phyloP scores from a whole-genome alignment of 1,140 invertebrate species.

The Zaprionus ornatus region DNA sequence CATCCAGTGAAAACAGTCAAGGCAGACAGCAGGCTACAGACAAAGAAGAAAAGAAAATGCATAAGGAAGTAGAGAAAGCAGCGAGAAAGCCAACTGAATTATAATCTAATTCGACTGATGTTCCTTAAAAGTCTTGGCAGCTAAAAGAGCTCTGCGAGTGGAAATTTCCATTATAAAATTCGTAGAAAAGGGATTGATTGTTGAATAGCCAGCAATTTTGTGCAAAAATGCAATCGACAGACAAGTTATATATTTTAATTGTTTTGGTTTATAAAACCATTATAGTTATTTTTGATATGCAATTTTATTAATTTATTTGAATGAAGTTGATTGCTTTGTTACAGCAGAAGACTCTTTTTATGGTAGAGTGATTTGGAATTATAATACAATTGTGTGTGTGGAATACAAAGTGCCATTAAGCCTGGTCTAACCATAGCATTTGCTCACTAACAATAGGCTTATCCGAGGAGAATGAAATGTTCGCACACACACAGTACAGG shows the following conservation, averaged over 20 bases:
- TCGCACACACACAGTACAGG: background rate
- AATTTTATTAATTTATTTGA: too few relatives aligned
- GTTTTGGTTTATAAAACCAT: too few relatives aligned
- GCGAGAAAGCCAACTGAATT: conserved; percentile 30
- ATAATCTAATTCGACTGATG: conserved; percentile 67
- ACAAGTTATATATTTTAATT: too few relatives aligned
- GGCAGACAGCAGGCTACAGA: conserved; percentile 53
- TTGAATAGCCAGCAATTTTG: too few relatives aligned
- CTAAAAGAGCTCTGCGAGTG: background rate
- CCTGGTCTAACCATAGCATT: background rate
- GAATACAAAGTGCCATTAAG: background rate
- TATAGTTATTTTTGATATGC: too few relatives aligned
- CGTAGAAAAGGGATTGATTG: too few relatives aligned
- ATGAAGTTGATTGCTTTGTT: too few relatives aligned
- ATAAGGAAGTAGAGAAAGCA: conserved; percentile 40
- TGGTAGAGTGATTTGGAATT: background rate
- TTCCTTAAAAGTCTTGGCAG: background rate
- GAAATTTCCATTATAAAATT: background rate
- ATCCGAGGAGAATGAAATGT: conserved; percentile 8
- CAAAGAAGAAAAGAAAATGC: conserved; percentile 44
- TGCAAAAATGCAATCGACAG: too few relatives aligned
- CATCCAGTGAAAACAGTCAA: conserved; percentile 40
- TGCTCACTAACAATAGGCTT: background rate
- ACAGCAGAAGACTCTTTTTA: background rate
- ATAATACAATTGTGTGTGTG: background rate